phyloP scores from a whole-genome alignment of 2,797 vertebrate genomes.

The Enteromius unitaeniatus region DNA sequence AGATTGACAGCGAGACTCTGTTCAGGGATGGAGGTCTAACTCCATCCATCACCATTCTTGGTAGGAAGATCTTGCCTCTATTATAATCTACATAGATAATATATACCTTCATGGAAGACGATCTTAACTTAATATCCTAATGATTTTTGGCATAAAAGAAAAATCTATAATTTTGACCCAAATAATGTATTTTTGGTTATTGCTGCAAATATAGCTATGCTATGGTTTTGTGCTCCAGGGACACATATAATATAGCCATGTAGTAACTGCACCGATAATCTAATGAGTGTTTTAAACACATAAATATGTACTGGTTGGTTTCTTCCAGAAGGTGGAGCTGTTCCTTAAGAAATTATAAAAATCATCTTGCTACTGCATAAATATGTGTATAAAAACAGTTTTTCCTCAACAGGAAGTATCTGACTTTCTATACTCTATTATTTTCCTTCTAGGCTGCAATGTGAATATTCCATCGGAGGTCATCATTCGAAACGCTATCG shows the following conservation, averaged over 20 bases:
- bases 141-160: no score
- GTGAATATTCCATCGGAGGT: constrained; percentile 97
- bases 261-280: neutral
- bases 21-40: constrained; percentile 96
- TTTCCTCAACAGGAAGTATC: constrained; percentile 5
- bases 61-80: constrained; percentile 69
- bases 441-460: constrained; percentile 85
- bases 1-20: constrained; percentile 95
- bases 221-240: no score
- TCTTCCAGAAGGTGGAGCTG: constrained; percentile 53
- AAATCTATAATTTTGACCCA: no score
- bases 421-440: constrained; percentile 22
- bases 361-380: constrained; percentile 12
- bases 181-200: no score
- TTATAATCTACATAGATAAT: neutral
- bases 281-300: neutral
- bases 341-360: constrained; percentile 19
- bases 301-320: neutral
- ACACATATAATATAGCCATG: neutral
- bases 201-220: no score
- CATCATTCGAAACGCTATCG: constrained; percentile 96
- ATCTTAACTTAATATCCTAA: no score
- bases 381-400: constrained; percentile 1
- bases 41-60: constrained; percentile 96
- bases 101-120: no score